Evolutionary conservation across 2,797 vertebrate genomes (phyloP), one percentile per base, ranked within the genome.

Genomic region (Neosalanx taihuensis): DNA sequence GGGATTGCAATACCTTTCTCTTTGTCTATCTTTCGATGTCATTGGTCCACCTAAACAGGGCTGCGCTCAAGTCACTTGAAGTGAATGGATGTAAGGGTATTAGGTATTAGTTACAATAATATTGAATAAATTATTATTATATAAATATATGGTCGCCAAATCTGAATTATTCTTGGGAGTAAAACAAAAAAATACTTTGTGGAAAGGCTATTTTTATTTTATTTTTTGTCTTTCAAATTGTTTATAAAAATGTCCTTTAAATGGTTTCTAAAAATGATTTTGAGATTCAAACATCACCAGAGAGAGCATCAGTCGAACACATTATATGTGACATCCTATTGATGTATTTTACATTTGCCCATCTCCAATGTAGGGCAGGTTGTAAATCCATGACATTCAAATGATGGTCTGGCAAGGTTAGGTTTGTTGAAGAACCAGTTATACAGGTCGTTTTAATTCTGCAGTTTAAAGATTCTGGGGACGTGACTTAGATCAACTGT

Each of bases 361-460:
- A 67, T 74, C 69, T 74, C 69, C 26, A 51, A 58, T 53, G 46
- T 35, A 31, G 60, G 80, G 67, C 69, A 0, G 35, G 6, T 53
- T 67, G 66, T 80, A 73, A 72, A 49, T 18, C 72, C 53, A 56
- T 73, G 77, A 77, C 82, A 75, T 84, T 83, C 76, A 77, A 76
- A 83, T 74, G 57, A 66, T 66, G 62, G 77, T 86, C 75, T 84
- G 81, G 72, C 71, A 71, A 72, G 69, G 65, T 84, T 83, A 64
- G 87, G 89, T 90, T 90, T 89, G 89, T 89, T 88, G 72, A 78
- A 91, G 78, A 91, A 89, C 86, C 85, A 81, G 62, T 71, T 70
- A 67, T 62, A 57, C 29, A 49, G 67, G 76, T 78, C 73, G 73
- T 76, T 83, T 76, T 64, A 64, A 72, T 81, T 72, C 62, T 73